A percentile compares a stretch with the other conserved stretches of the same genome.
These are phyloP conservation scores for Forbesichthys papilliferus DNA, from an alignment of 2,113 vertebrate genomes.

Conservation along the genomic window DNA sequence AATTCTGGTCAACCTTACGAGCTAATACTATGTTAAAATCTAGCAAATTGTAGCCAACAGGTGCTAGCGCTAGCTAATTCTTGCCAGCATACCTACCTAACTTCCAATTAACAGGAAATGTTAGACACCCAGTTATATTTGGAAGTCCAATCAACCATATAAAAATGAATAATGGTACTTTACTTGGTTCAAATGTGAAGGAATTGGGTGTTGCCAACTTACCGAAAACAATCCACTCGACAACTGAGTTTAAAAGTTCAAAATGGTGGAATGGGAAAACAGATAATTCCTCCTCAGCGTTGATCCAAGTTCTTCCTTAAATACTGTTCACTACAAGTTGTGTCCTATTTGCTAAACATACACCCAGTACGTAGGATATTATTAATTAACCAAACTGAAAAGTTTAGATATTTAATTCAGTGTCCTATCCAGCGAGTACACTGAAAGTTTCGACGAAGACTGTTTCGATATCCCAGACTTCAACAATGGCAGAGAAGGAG, in stretches of 20 bases:
- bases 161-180: too few species aligned
- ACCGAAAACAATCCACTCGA: constrained; percentile 46
- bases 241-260: constrained; percentile 71
- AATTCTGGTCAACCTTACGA: neutral
- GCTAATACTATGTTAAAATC: neutral
- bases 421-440: too few species aligned
- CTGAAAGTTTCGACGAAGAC: constrained; percentile 53
- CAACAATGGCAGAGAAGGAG: constrained; percentile 61
- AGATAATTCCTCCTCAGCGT: constrained; percentile 50
- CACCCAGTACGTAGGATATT: neutral
- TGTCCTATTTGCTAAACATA: neutral
- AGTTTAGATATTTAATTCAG: neutral
- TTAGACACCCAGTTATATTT: neutral
- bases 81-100: neutral
- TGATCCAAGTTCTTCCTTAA: constrained; percentile 60
- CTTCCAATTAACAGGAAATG: neutral
- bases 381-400: neutral
- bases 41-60: neutral
- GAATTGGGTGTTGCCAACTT: constrained; percentile 26
- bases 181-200: neutral
- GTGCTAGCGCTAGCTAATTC: neutral
- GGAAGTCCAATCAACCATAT: neutral
- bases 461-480: constrained; percentile 54
- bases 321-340: constrained; percentile 10
- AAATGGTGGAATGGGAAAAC: constrained; percentile 76